Evolutionary conservation across 2,113 vertebrate species (phyloP).

Genomic region (Pan troglodytes): NHGRI_mPanTro3-v2.1_pri NC_072401.2:96309001-96309500

Average conservation of each 20-base stretch:
- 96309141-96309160: too few relatives aligned
- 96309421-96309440: neutral
- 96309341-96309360: neutral
- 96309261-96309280: neutral
- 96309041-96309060: too few relatives aligned
- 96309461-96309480: neutral
- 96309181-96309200: too few relatives aligned
- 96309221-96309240: too few relatives aligned
- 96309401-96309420: neutral
- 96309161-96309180: too few relatives aligned
- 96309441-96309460: neutral
- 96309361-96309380: neutral
- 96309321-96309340: neutral
- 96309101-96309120: too few relatives aligned
- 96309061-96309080: too few relatives aligned
- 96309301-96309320: neutral
- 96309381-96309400: conserved; percentile 11
- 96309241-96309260: neutral
- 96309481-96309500: neutral
- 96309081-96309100: too few relatives aligned
- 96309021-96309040: too few relatives aligned
- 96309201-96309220: too few relatives aligned
- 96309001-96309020: too few relatives aligned
- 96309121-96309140: too few relatives aligned
- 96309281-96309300: neutral